Percentiles rank a stretch among this genome's conserved stretches.
These are phyloP conservation scores for Chiloscyllium punctatum DNA, from an alignment of 2,797 vertebrate species.

Conservation along the genomic window DNA sequence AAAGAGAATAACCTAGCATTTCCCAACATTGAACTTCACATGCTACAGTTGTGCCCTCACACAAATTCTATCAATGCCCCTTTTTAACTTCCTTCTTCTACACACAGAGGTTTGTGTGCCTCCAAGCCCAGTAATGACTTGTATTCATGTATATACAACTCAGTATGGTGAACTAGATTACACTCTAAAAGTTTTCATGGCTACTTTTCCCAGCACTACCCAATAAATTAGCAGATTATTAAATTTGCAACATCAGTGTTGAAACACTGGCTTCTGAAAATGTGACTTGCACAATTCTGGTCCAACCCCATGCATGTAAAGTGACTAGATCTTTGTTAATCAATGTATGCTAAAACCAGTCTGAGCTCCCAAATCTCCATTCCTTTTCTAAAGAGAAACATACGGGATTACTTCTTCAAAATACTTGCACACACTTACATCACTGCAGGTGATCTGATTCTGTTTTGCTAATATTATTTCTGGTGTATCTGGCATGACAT, in stretches of 20 bases:
- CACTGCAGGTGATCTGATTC: slow-evolving; percentile 77
- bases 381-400: neutral
- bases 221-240: neutral
- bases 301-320: neutral
- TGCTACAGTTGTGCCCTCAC: neutral
- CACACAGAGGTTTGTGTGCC: neutral
- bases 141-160: neutral
- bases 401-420: neutral
- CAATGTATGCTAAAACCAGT: neutral
- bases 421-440: slow-evolving; percentile 57
- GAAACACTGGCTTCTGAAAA: neutral
- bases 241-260: neutral
- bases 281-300: neutral
- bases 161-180: neutral
- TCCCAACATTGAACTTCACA: neutral
- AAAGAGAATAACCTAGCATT: neutral
- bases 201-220: neutral
- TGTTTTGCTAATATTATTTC: slow-evolving; percentile 76
- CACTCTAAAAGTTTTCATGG: no score
- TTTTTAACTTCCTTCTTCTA: neutral
- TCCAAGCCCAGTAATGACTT: neutral
- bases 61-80: no score
- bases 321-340: neutral
- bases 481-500: slow-evolving; percentile 75
- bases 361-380: no score